phyloP scores from a whole-genome alignment of 2,888 invertebrate species.

The Chrysina gloriosa region DNA sequence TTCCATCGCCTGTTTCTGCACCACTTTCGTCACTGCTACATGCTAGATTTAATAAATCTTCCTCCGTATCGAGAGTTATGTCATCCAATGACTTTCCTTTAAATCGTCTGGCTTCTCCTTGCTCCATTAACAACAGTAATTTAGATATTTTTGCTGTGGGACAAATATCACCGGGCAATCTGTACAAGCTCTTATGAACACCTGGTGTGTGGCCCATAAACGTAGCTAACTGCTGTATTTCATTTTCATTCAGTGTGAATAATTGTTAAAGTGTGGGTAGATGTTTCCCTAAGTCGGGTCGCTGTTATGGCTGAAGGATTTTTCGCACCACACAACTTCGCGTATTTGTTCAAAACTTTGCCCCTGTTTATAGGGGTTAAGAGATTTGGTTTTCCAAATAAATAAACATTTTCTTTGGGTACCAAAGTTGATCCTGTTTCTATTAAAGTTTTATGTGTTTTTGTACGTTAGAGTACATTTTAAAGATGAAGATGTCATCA shows the following conservation, averaged over 20 bases:
- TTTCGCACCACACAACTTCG: constrained; percentile 44
- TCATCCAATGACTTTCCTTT: constrained; percentile 47
- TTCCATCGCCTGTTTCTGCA: neutral
- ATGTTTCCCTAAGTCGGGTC: constrained; percentile 49
- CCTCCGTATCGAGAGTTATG: constrained; percentile 45
- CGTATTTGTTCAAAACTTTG: constrained; percentile 49
- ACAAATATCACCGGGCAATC: constrained; percentile 45
- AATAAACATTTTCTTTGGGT: too few relatives aligned
- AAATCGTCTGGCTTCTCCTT: constrained; percentile 43
- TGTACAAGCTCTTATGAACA: constrained; percentile 45
- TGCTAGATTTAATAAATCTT: too few relatives aligned
- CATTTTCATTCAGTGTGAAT: constrained; percentile 47
- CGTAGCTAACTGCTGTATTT: constrained; percentile 48
- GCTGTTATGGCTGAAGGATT: constrained; percentile 46
- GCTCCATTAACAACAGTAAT: constrained; percentile 48
- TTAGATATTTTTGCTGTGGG: constrained; percentile 48
- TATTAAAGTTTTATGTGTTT: too few relatives aligned
- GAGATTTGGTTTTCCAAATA: neutral
- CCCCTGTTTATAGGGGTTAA: constrained; percentile 46
- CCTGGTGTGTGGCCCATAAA: constrained; percentile 51
- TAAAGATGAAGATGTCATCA: neutral
- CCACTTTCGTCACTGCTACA: too few relatives aligned
- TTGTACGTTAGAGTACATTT: too few relatives aligned
- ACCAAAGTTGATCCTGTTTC: too few relatives aligned
- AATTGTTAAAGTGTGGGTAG: constrained; percentile 50